These are phyloP conservation scores for Cebus imitator DNA, from an alignment of 2,113 vertebrate genomes.

Conservation along the genomic window DNA sequence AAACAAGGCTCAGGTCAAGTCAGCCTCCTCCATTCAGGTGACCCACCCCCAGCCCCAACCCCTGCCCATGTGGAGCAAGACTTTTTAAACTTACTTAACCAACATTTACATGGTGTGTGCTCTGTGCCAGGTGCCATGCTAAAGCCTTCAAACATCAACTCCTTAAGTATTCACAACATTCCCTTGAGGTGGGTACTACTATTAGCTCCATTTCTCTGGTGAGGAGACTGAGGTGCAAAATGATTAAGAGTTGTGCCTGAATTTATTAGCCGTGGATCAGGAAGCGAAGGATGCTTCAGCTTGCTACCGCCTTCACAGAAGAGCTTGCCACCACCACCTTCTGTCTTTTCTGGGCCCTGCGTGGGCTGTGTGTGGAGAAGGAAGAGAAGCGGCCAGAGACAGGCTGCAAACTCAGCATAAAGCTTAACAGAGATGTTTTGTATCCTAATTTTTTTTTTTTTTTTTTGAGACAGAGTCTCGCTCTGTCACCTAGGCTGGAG, in stretches of 20 bases:
- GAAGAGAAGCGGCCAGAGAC: neutral
- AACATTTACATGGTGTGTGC: neutral
- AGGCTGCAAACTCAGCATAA: neutral
- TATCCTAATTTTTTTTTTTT: neutral
- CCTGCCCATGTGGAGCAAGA: neutral
- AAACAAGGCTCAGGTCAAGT: neutral
- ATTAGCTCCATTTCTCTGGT: neutral
- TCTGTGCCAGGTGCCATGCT: neutral
- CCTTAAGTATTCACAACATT: neutral
- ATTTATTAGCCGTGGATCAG: neutral
- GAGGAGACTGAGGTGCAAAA: neutral
- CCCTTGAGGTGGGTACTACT: neutral
- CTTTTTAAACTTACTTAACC: neutral
- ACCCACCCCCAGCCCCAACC: neutral
- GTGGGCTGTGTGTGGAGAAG: neutral
- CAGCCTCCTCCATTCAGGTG: neutral
- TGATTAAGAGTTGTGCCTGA: neutral
- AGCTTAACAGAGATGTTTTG: neutral
- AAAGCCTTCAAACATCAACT: neutral
- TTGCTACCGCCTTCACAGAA: neutral
- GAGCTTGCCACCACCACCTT: neutral
- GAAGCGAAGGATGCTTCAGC: neutral
- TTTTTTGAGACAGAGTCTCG: too few relatives aligned
- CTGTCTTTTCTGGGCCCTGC: neutral
- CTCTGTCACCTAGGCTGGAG: too few relatives aligned